Percentiles rank a stretch among this genome's conserved stretches.
These are phyloP conservation scores for Apamea monoglypha DNA, from an alignment of 2,888 invertebrate species.

Conservation along the genomic window DNA sequence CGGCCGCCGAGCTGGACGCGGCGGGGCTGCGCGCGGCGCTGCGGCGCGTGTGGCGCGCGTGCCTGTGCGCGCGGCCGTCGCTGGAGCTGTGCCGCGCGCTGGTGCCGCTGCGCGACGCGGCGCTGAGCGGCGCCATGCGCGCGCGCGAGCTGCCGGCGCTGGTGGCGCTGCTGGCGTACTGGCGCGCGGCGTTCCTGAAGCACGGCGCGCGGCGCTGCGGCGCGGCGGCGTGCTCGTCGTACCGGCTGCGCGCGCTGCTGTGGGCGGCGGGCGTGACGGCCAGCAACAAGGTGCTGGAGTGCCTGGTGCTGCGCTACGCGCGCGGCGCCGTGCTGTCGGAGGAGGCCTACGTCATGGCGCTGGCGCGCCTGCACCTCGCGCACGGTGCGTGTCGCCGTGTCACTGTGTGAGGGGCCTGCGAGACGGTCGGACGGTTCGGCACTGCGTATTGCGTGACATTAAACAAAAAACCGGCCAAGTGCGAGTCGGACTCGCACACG, in stretches of 20 bases:
- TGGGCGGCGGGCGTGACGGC: constrained; percentile 91
- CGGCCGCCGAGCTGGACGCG: constrained; percentile 64
- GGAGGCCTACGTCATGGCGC: constrained; percentile 92
- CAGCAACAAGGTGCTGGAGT: constrained; percentile 94
- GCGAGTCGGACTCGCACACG: too few relatives aligned
- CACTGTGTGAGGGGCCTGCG: neutral
- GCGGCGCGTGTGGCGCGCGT: constrained; percentile 84
- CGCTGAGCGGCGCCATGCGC: constrained; percentile 91
- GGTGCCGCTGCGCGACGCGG: constrained; percentile 92
- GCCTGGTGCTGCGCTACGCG: constrained; percentile 92
- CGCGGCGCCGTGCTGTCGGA: constrained; percentile 90
- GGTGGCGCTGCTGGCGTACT: constrained; percentile 90
- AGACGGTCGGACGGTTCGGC: neutral
- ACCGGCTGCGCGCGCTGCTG: constrained; percentile 91
- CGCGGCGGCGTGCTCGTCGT: constrained; percentile 71
- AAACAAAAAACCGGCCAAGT: neutral
- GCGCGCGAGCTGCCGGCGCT: constrained; percentile 91
- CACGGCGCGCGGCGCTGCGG: constrained; percentile 79
- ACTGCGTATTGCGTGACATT: neutral
- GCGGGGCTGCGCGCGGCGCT: constrained; percentile 63
- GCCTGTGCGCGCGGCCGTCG: constrained; percentile 79
- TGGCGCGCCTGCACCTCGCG: constrained; percentile 79
- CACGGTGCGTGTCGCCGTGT: constrained; percentile 73
- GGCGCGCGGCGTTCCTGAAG: constrained; percentile 68
- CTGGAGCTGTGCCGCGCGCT: constrained; percentile 92